Base-by-base conservation (phyloP, 2,888 invertebrate genomes). In the Apotomis turbidana region DNA sequence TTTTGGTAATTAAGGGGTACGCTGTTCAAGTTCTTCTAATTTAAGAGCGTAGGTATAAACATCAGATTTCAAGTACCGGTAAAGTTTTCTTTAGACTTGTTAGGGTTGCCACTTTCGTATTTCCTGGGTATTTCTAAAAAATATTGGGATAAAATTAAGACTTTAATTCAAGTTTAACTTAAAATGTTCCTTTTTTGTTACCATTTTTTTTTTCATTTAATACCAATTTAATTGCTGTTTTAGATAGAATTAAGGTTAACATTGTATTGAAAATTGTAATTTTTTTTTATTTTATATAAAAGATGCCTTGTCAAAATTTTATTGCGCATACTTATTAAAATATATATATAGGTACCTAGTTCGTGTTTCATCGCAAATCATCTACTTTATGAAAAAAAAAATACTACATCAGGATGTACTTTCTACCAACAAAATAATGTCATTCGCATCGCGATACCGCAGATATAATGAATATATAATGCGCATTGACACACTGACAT, bases 401-500 rank as follows among this genome's bases (percentile, higher is more conserved):
- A 2, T 27, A 27, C 27, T 27, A 27, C 27, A 15, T 15, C 15
- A 54, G 13, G 54, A 49, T 49, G 49, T 49, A 49, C 54, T 54
- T 54, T 54, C 54, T 54, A 54, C 49, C 5, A 49, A 49, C 54
- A 54, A 54, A n/a, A 54, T 15, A 38, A 36, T 3, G 9, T 5
- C 15, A 57, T 66, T 38, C 71, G 10, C 3, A 60, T 13, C 64
- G 51, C 71, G 68, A 66, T 46, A 49, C 4, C 13, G 15, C 15
- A 36, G 44, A 66, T 57, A 38, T 54, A 27, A 13, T 54, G 54
- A 67, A 66, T 49, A 52, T 10, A 63, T 58, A 70, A 70, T 52
- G n/a, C 8, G 9, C 57, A 44, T 44, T 60, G 66, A 69, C 74
- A 72, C 44, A 74, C 62, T 70, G 70, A 67, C 69, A 74, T 38